Percentiles rank a stretch among this genome's conserved stretches.
These are phyloP conservation scores for Sebastes iracundus DNA, from an alignment of 2,797 vertebrate genomes.

Conservation along the genomic window DNA sequence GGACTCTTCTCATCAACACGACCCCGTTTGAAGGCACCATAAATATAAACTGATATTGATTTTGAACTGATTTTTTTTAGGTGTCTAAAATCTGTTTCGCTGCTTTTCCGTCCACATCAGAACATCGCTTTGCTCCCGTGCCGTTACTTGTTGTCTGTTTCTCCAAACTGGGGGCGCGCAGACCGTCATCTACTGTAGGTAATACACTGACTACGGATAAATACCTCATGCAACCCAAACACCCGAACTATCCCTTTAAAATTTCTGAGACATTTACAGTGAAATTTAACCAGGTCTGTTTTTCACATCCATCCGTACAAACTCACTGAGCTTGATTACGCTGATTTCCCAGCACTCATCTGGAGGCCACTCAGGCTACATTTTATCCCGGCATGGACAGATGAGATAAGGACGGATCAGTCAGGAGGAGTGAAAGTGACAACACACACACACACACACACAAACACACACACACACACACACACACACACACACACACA, in stretches of 20 bases:
- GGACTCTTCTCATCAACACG: too few species aligned
- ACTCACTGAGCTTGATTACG: not conserved
- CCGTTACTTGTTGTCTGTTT: fast-evolving
- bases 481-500: slow-evolving; percentile 1
- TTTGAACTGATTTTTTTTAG: too few species aligned
- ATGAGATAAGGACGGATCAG: slow-evolving; percentile 50
- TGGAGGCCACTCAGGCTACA: not conserved
- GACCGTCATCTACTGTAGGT: not conserved
- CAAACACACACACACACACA: not conserved
- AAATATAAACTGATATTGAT: too few species aligned
- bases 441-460: slow-evolving; percentile 6
- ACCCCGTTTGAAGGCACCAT: too few species aligned
- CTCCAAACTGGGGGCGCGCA: not conserved
- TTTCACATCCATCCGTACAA: not conserved
- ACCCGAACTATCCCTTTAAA: not conserved
- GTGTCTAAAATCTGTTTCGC: too few species aligned
- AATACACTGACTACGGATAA: not conserved
- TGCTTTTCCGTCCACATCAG: too few species aligned
- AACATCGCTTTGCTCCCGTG: not conserved
- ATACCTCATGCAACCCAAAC: not conserved
- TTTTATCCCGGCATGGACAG: slow-evolving; percentile 10
- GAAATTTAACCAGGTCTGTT: slow-evolving; percentile 1
- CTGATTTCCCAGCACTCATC: slow-evolving; percentile 9
- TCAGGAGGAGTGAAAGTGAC: slow-evolving; percentile 47
- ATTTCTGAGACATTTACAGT: not conserved